These are phyloP conservation scores for Stratiomys singularior DNA, from an alignment of 2,888 invertebrate genomes.

Conservation along the genomic window DNA sequence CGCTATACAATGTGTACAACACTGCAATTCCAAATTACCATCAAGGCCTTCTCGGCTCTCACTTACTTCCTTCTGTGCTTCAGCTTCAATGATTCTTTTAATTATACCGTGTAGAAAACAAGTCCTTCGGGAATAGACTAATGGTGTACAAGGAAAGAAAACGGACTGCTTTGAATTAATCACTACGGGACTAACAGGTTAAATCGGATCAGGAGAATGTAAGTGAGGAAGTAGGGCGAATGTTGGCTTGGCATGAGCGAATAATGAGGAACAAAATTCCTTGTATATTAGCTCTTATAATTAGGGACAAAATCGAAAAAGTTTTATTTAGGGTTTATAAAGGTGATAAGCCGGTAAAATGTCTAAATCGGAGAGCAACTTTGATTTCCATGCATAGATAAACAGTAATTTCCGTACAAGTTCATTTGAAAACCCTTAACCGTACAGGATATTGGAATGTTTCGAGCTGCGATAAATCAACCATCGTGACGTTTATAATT, in stretches of 20 bases:
- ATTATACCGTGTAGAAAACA: background rate
- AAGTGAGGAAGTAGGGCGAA: background rate
- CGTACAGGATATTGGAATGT: too few species aligned
- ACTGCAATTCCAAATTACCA: background rate
- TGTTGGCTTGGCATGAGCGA: background rate
- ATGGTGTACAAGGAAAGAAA: background rate
- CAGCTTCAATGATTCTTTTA: slow-evolving; percentile 6
- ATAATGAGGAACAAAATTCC: background rate
- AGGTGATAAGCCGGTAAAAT: background rate
- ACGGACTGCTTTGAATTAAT: background rate
- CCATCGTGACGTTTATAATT: too few species aligned
- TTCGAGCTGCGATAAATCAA: too few species aligned
- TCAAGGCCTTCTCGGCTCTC: background rate
- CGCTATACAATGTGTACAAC: background rate
- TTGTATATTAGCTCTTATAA: background rate
- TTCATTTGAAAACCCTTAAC: too few species aligned
- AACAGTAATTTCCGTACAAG: too few species aligned
- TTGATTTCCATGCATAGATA: too few species aligned
- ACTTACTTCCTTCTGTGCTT: background rate
- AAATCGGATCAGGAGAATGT: background rate
- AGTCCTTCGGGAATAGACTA: background rate
- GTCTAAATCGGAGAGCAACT: background rate
- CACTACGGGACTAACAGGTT: slow-evolving; percentile 1
- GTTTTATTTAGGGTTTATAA: background rate
- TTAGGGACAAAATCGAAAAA: slow-evolving; percentile 13